Percentiles rank a stretch among this genome's conserved stretches.
Conservation (phyloP, 2,888 invertebrate genomes). For the Schrankia costaestrigalis region DNA sequence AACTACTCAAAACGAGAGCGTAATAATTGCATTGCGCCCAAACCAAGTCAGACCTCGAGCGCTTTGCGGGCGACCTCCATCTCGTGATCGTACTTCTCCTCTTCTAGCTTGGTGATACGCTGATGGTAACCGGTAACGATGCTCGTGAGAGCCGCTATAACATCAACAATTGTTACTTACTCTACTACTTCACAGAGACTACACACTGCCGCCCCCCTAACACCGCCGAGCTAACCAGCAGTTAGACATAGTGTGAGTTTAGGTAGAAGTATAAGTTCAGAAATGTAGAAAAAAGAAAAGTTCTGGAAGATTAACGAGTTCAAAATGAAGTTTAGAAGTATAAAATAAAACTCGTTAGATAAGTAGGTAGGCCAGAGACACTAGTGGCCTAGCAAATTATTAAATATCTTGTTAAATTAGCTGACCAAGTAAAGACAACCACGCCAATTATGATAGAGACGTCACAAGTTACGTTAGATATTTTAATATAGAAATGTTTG, state of each 20-base stretch:
- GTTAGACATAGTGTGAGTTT: slow-evolving; percentile 60
- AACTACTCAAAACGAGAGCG: slow-evolving; percentile 75
- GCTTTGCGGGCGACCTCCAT: slow-evolving; percentile 97
- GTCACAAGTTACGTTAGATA: slow-evolving; percentile 61
- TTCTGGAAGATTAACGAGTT: slow-evolving; percentile 55
- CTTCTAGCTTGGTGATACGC: slow-evolving; percentile 90
- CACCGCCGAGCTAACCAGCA: slow-evolving; percentile 48
- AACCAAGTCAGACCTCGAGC: slow-evolving; percentile 90
- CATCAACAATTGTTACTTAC: slow-evolving; percentile 70
- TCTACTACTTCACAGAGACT: slow-evolving; percentile 22
- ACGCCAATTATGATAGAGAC: slow-evolving; percentile 69
- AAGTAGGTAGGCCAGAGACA: slow-evolving; percentile 52
- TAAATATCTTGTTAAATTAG: slow-evolving; percentile 62
- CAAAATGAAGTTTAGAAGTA: slow-evolving; percentile 66
- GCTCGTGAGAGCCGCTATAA: slow-evolving; percentile 84
- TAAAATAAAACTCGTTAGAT: slow-evolving; percentile 63
- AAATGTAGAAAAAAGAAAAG: slow-evolving; percentile 60
- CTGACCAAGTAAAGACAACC: slow-evolving; percentile 63
- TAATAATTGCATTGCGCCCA: slow-evolving; percentile 60
- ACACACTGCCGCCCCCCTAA: slow-evolving; percentile 13
- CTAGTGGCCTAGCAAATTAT: slow-evolving; percentile 45
- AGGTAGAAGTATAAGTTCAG: slow-evolving; percentile 53
- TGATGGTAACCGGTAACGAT: slow-evolving; percentile 89
- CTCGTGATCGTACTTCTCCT: slow-evolving; percentile 99
- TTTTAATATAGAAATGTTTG: slow-evolving; percentile 48